Conservation (phyloP, 2,113 vertebrate species). For the Antechinus flavipes region DNA sequence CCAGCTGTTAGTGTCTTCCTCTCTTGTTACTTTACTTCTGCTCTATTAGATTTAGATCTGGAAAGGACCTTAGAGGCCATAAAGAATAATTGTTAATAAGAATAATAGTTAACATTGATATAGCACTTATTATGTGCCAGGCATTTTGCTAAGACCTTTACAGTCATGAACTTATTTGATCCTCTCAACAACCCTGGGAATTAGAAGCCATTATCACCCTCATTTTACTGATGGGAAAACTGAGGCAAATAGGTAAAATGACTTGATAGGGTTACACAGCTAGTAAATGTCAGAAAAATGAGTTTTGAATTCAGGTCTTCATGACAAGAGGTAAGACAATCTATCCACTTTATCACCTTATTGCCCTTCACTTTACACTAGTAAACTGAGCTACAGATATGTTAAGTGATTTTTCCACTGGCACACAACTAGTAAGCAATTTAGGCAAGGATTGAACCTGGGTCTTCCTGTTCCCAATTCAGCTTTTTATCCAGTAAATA, state of each 20-base stretch:
- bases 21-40: background rate
- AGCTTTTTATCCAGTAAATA: background rate
- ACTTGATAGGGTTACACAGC: background rate
- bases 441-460: background rate
- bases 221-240: background rate
- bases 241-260: background rate
- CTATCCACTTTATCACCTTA: background rate
- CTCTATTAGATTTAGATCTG: background rate
- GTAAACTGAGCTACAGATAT: background rate
- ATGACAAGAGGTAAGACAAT: background rate
- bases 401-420: too few species aligned
- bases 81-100: background rate
- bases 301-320: background rate
- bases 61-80: background rate
- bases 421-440: background rate
- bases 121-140: background rate
- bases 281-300: background rate
- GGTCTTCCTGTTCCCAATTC: background rate
- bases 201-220: background rate
- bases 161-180: background rate
- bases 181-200: background rate
- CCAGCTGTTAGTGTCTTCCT: background rate
- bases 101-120: background rate
- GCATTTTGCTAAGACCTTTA: background rate
- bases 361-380: background rate